Base-by-base conservation (phyloP, 2,888 invertebrate genomes). In the Sesamia inferens region DNA sequence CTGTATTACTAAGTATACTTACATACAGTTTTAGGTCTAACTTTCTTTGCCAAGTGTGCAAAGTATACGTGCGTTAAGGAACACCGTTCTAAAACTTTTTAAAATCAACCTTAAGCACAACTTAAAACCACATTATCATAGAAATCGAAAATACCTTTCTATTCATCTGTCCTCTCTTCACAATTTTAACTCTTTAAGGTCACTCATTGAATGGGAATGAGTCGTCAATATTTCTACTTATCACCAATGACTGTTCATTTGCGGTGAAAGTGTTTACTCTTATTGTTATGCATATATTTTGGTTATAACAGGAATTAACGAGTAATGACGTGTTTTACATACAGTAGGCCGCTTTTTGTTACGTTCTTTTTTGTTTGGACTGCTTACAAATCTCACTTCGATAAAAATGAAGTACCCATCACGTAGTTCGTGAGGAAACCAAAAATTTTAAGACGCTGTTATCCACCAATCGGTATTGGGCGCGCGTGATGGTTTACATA, bases 181-280 rank as follows among this genome's bases (percentile, higher is more conserved):
- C 22, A 54, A 61, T 71, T 77, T 71, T 78, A 61, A 74, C 57
- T 69, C 62, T 81, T 77, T 80, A 79, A 84, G 81, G 78, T 86
- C 78, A 72, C 0, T 65, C 42, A 79, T 85, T 82, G 77, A 85
- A 65, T 48, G 31, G 74, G 78, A 71, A 77, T 87, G 87, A 86
- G n/a, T 87, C 73, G 69, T 57, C 78, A 69, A 55, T 78, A 78
- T 68, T 67, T 68, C 66, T 74, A 70, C 58, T 74, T 64, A 85
- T 66, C 67, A 63, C 61, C 74, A 22, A 71, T 85, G 85, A 81
- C 82, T 67, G 57, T 71, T 65, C 22, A 73, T 76, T 68, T 78
- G 47, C 5, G 39, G 85, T 39, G 85, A 85, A 85, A 85, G 85
- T 85, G 54, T 47, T 74, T 68, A 75, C 82, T 85, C 73, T 82